These are phyloP conservation scores for Eretmocerus hayati DNA, from an alignment of 2,888 invertebrate genomes.

Conservation along the genomic window DNA sequence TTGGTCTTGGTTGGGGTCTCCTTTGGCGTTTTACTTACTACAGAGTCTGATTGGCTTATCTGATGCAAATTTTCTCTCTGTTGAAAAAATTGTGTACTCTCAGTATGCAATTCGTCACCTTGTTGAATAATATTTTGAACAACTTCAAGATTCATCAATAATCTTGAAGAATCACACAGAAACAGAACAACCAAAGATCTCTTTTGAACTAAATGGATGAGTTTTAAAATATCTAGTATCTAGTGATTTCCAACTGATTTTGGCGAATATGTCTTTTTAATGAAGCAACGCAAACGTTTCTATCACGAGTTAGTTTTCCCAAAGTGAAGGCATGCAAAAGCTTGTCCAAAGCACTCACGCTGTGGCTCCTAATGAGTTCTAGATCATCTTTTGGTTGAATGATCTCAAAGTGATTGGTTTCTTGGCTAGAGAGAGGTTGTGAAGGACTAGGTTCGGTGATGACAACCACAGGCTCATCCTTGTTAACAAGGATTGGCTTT, in stretches of 20 bases:
- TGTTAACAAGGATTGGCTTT: constrained; percentile 70
- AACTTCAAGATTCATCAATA: no score
- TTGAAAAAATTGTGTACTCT: no score
- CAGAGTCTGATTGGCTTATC: constrained; percentile 28
- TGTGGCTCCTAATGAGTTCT: constrained; percentile 50
- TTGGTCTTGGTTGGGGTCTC: constrained; percentile 41
- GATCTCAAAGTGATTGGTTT: constrained; percentile 67
- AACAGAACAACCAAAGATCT: no score
- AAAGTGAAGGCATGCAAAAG: constrained; percentile 10
- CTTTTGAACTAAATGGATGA: no score
- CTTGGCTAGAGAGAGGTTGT: constrained; percentile 44
- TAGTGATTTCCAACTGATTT: no score
- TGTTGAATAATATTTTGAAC: no score
- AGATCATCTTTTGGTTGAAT: constrained; percentile 77
- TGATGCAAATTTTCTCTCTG: constrained; percentile 39
- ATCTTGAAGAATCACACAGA: no score
- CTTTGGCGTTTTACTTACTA: constrained; percentile 39
- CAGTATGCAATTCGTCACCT: no score
- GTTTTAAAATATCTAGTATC: no score
- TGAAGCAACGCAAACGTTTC: no score
- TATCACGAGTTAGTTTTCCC: no score
- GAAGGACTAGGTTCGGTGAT: constrained; percentile 38
- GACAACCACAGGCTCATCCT: constrained; percentile 55
- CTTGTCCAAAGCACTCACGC: constrained; percentile 45
- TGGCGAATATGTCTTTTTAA: no score